phyloP scores from a whole-genome alignment of 1,140 invertebrate species.

The Drosophila burlai region DNA sequence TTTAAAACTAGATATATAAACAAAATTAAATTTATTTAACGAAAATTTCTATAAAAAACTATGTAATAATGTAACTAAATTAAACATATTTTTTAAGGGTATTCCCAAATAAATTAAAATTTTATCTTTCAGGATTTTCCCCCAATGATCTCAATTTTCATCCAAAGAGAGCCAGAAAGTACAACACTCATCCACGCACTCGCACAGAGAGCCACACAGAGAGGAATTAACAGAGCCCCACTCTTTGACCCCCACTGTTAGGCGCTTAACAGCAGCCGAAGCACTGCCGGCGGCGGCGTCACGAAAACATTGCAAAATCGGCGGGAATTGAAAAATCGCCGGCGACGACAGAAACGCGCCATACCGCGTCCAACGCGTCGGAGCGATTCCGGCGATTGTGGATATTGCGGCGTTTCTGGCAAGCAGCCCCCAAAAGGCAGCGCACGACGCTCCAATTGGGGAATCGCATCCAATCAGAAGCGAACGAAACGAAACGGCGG shows the following conservation, averaged over 20 bases:
- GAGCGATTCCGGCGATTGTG: conserved; percentile 26
- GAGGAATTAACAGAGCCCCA: conserved; percentile 8
- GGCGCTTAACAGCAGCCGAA: too few species aligned
- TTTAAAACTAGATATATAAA: background rate
- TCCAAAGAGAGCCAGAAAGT: conserved; percentile 10
- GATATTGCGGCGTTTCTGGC: conserved; percentile 54
- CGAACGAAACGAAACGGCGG: conserved; percentile 74
- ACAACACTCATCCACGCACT: conserved; percentile 1
- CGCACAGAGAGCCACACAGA: conserved; percentile 20
- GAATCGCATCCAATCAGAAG: conserved; percentile 55
- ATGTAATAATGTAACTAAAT: too few species aligned
- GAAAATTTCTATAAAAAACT: too few species aligned
- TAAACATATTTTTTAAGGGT: too few species aligned
- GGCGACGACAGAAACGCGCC: conserved; percentile 77
- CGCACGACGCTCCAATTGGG: conserved; percentile 16
- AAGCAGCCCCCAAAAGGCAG: conserved; percentile 35
- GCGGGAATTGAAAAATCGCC: conserved; percentile 74
- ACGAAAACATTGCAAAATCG: conserved; percentile 78
- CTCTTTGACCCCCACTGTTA: too few species aligned
- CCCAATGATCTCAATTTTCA: conserved; percentile 32
- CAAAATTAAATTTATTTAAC: background rate
- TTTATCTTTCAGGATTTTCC: background rate
- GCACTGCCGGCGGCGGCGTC: conserved; percentile 41
- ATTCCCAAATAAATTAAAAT: background rate
- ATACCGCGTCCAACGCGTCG: conserved; percentile 25